Evolutionary conservation across 2,113 vertebrate species (phyloP), one percentile per base, ranked within the genome.

Genomic region (Sinosuthora webbiana): DNA sequence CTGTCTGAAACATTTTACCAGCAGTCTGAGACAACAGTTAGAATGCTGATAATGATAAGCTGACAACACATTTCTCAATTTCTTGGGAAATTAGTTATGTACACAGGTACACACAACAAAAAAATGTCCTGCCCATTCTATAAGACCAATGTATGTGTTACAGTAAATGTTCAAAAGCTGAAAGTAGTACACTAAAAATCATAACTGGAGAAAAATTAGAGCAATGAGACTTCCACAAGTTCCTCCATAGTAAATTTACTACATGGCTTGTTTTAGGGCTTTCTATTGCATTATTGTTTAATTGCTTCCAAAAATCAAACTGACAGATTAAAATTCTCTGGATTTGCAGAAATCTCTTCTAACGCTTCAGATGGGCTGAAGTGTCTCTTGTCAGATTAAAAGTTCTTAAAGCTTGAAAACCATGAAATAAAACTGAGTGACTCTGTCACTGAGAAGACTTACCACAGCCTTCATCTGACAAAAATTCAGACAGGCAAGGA

Each of bases 341-440:
- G 65, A 93, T 94, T 94, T 95, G 20, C 22, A 84, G 82, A 95
- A 93, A 65, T 83, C 11, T 79, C 37, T 85, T 89, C 69, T 87
- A 82, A 93, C 63, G 83, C 59, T 79, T 86, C 31, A 44, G 69
- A 90, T 79, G 13, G 35, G 35, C 59, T 96, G 94, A 63, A 74
- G 17, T 63, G 70, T 92, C 56, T 95, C 65, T 90, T 90, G 89
- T 91, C 93, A 94, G 68, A 91, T 93, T 95, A 93, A 87, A 93
- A 87, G 28, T 85, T 93, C 82, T 93, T 65, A 92, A 62, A 82
- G n/a, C 52, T 68, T 84, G 76, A 83, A 94, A 95, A 71, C 19
- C 50, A 81, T 79, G 42, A 91, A 95, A 90, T 80, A 78, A 92
- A 94, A 81, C 30, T 39, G 75, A 95, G 39, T 83, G 63, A 56